Evolutionary conservation across 2,113 vertebrate species (phyloP), one percentile per base, ranked within the genome.

Genomic region (Lota lota): DNA sequence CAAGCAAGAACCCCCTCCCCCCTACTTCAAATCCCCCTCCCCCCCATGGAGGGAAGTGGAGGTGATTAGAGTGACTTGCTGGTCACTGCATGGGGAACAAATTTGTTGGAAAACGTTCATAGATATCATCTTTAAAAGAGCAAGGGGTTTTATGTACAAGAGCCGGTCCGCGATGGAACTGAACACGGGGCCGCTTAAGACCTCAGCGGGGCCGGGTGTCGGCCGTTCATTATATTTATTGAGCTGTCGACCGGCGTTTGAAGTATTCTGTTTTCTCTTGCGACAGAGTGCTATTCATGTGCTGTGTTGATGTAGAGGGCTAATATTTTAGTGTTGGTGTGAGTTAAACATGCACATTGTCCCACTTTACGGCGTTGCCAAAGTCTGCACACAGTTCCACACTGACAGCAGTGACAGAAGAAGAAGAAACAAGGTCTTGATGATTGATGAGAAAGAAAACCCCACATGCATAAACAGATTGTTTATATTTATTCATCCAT

Each of bases 41-140:
- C 63, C 69, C 28, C 24, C 74, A 24, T 24, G 12, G 24, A 65
- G 56, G 75, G 74, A 64, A 33, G 22, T 61, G 72, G 69, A 50
- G 84, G 88, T 94, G 93, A 95, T 94, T 94, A 93, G 89, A 88
- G 87, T 88, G 88, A 87, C 89, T 93, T 89, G 87, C 90, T 83
- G 87, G 92, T 84, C 79, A 85, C 88, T 77, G 72, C 89, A 86
- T 78, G 90, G 90, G 88, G 90, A 93, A 91, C 90, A 93, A 86
- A 91, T 91, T 87, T 83, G 80, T 88, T 90, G 80, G 83, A 87
- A 85, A 86, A 85, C 61, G 77, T 88, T 90, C 89, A 79, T 84
- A 93, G 91, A 91, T 91, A 96, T 95, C 94, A 94, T 93, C 94
- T 96, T 96, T 91, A 95, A 96, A 95, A 95, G 24, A 24, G 24